Base-by-base conservation (phyloP, 2,888 invertebrate species). In the Morpho achilles region DNA sequence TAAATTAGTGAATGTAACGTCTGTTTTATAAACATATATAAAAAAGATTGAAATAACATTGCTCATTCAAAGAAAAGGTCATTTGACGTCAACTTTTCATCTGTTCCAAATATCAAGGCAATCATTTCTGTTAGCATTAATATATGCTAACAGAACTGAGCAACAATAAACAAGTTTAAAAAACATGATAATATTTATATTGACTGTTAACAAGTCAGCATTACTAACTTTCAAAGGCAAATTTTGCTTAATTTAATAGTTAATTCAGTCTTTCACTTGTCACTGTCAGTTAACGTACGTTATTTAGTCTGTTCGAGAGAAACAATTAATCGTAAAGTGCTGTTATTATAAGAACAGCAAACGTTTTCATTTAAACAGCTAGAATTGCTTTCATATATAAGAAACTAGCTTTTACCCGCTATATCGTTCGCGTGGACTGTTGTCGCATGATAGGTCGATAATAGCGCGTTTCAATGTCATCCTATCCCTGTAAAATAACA, bases 241-340 rank as follows among this genome's bases (percentile, higher is more conserved):
- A 41, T 8, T 46, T 50, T 16, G 8, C 40, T 46, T 8, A 8
- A 42, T 50, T 49, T 22, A 49, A 41, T 40, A 53, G 32, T 22
- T 47, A n/a, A 47, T 42, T 53, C 45, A 41, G 7, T 52, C 8
- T 43, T 54, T 51, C 53, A 52, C 53, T 52, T 62, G 51, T 57
- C 59, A 52, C 16, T 57, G 56, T 56, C 62, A 45, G 45, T 40
- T 44, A 16, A 47, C 47, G 41, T 50, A 22, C 9, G 41, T 42
- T 23, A 48, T 7, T 8, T 8, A 44, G 16, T 46, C 45, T 45
- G 44, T 58, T 32, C 45, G 23, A 59, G 48, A 46, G 56, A 58
- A 64, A 63, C 57, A 65, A 66, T 56, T 63, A 63, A 52, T 60
- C 8, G 55, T 47, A 16, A 53, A 40, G 40, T 43, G 22, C 23